phyloP scores from a whole-genome alignment of 2,888 invertebrate genomes.

The Nudaria mundana region DNA sequence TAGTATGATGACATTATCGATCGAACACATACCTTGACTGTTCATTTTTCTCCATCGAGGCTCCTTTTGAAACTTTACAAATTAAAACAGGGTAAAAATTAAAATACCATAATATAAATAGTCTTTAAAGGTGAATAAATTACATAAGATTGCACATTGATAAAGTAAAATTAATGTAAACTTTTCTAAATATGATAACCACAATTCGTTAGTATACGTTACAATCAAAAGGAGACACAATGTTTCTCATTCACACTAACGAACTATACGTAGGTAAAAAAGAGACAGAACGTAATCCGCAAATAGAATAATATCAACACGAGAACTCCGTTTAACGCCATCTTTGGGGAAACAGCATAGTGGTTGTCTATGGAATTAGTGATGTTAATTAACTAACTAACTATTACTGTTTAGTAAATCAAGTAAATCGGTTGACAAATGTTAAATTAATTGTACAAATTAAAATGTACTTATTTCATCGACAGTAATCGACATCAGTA shows the following conservation, averaged over 20 bases:
- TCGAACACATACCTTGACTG: conserved; percentile 71
- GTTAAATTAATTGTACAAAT: too few species aligned
- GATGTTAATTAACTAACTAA: conserved; percentile 27
- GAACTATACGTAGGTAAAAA: conserved; percentile 27
- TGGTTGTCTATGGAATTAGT: conserved; percentile 41
- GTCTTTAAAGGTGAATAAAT: conserved; percentile 33
- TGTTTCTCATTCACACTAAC: conserved; percentile 39
- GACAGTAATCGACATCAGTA: too few species aligned
- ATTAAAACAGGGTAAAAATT: conserved; percentile 32
- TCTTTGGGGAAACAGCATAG: conserved; percentile 45
- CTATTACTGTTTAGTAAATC: neutral
- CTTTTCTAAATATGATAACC: conserved; percentile 58
- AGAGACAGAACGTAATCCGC: conserved; percentile 50
- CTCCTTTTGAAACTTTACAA: conserved; percentile 23
- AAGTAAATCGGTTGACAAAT: too few species aligned
- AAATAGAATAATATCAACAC: conserved; percentile 56
- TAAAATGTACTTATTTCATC: too few species aligned
- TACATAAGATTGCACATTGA: conserved; percentile 53
- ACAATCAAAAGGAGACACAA: conserved; percentile 64
- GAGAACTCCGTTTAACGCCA: conserved; percentile 48
- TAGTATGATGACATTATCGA: conserved; percentile 69
- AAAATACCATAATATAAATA: conserved; percentile 38
- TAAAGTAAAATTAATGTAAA: conserved; percentile 59
- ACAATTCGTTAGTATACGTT: conserved; percentile 78
- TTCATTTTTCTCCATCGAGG: conserved; percentile 63